Evolutionary conservation across 2,888 invertebrate genomes (phyloP).

Genomic region (Tipula vernalis): DNA sequence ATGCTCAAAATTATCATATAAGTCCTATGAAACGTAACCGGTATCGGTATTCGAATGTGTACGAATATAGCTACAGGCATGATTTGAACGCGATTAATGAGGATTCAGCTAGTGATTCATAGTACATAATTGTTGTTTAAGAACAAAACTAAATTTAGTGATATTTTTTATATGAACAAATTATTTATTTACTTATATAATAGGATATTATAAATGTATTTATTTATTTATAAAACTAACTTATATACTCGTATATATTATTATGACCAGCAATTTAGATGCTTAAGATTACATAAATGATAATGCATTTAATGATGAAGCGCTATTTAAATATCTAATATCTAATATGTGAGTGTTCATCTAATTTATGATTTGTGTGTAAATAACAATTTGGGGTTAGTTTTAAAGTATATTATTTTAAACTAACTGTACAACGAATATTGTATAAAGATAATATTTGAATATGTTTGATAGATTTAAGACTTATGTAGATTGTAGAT

Average conservation of each 20-base stretch:
- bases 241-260: not conserved
- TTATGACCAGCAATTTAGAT: not conserved
- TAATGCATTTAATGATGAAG: not conserved
- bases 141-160: slow-evolving; percentile 7
- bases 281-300: not conserved
- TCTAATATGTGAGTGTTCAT: not conserved
- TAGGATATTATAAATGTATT: not conserved
- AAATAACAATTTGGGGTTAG: not conserved
- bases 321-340: not conserved
- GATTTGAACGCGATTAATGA: slow-evolving; percentile 37
- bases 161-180: not conserved
- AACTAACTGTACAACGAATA: not conserved
- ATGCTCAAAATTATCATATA: slow-evolving; percentile 36
- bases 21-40: slow-evolving; percentile 32
- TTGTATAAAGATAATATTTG: not conserved
- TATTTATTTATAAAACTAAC: not conserved
- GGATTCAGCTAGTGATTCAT: slow-evolving; percentile 37
- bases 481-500: not conserved
- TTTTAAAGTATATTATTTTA: not conserved
- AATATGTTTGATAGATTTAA: not conserved
- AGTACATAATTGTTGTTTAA: slow-evolving; percentile 25
- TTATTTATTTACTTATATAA: not conserved
- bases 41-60: slow-evolving; percentile 35
- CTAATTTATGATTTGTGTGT: not conserved
- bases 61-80: slow-evolving; percentile 36